Percentiles rank a stretch among this genome's conserved stretches.
phyloP scores from a whole-genome alignment of 2,888 invertebrate species.

The Mycogona germanica region DNA sequence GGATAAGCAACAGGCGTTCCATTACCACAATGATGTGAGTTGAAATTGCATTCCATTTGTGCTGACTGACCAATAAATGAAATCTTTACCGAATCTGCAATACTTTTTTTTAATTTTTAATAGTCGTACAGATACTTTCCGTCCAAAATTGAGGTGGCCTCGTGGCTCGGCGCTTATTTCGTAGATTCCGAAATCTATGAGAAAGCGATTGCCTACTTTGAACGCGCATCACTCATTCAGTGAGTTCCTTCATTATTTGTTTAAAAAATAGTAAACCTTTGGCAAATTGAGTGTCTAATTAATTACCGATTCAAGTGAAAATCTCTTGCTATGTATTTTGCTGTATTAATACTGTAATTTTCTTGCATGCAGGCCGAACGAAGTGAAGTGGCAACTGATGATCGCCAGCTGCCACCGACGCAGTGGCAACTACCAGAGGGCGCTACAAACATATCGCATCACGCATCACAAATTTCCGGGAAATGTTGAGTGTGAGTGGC shows the following conservation, averaged over 20 bases:
- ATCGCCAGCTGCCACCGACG: conserved; percentile 73
- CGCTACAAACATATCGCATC: conserved; percentile 66
- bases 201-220: conserved; percentile 70
- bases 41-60: not conserved
- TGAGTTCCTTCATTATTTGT: conserved; percentile 22
- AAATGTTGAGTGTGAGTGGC: conserved; percentile 68
- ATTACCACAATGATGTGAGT: conserved; percentile 61
- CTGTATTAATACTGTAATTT: not conserved
- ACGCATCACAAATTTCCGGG: conserved; percentile 86
- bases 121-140: conserved; percentile 58
- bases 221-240: conserved; percentile 60
- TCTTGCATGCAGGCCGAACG: conserved; percentile 44
- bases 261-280: not conserved
- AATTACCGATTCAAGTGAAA: too few species aligned
- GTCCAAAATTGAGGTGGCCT: conserved; percentile 60
- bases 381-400: conserved; percentile 73
- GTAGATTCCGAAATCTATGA: conserved; percentile 79
- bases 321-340: not conserved
- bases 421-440: conserved; percentile 71
- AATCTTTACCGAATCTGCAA: conserved; percentile 7
- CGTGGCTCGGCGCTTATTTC: conserved; percentile 81
- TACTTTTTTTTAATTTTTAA: conserved; percentile 25
- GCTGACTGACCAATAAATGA: not conserved
- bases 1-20: conserved; percentile 80
- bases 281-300: too few species aligned